Evolutionary conservation across 2,888 invertebrate species (phyloP).

Genomic region (Euclidia mi): DNA sequence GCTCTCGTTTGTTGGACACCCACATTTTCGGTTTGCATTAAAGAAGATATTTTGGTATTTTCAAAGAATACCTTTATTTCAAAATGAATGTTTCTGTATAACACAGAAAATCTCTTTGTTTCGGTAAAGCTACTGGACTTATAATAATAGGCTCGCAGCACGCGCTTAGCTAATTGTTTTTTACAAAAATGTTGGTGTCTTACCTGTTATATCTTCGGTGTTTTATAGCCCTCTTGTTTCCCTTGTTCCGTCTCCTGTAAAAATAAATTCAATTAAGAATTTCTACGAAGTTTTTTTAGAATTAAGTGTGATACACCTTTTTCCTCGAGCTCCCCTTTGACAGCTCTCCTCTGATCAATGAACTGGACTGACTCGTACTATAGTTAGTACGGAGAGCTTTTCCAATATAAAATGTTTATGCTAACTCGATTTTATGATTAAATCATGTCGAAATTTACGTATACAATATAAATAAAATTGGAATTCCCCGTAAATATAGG

Average conservation of each 20-base stretch:
- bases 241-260: constrained; percentile 40
- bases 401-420: constrained; percentile 35
- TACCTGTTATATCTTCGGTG: constrained; percentile 45
- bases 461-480: no score
- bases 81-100: not conserved
- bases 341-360: constrained; percentile 33
- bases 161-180: constrained; percentile 28
- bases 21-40: not conserved
- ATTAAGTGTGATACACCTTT: constrained; percentile 12
- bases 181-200: constrained; percentile 26
- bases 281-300: constrained; percentile 10
- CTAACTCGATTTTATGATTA: constrained; percentile 7
- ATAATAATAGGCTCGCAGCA: constrained; percentile 25
- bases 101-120: constrained; percentile 13
- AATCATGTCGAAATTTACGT: no score
- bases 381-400: constrained; percentile 25
- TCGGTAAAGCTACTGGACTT: constrained; percentile 1
- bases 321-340: constrained; percentile 36
- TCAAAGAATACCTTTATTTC: not conserved
- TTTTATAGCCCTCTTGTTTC: constrained; percentile 22
- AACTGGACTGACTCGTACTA: constrained; percentile 41
- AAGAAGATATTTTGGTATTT: constrained; percentile 12
- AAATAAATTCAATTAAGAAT: constrained; percentile 32
- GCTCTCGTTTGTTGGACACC: constrained; percentile 11
- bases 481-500: no score